Evolutionary conservation across 1,140 invertebrate species (phyloP).

Genomic region (Brachionus koreanus): DNA sequence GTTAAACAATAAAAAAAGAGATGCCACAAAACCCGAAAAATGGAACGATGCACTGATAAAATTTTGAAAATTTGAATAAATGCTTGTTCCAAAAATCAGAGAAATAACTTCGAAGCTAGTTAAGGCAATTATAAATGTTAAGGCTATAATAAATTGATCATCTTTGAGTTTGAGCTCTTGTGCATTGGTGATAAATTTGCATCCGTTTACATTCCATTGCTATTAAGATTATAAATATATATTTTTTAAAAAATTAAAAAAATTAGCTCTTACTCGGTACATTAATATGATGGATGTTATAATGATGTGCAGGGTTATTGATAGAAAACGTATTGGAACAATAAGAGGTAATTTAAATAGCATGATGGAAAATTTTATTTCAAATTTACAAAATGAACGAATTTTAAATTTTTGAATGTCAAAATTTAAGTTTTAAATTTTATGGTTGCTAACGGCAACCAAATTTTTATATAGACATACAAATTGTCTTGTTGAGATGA

Average conservation of each 20-base stretch:
- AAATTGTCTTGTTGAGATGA: background rate
- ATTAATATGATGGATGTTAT: constrained; percentile 19
- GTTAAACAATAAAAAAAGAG: constrained; percentile 4
- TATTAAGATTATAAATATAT: background rate
- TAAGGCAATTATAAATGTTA: constrained; percentile 23
- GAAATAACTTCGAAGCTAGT: constrained; percentile 17
- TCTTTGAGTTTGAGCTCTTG: constrained; percentile 1
- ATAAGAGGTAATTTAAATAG: constrained; percentile 1
- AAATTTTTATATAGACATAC: background rate
- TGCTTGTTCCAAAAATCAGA: background rate
- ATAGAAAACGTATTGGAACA: constrained; percentile 15
- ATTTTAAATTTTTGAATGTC: background rate
- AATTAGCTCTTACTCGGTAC: background rate
- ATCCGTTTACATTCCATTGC: constrained; percentile 27
- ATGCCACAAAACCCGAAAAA: background rate
- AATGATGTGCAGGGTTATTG: background rate
- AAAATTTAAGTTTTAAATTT: background rate
- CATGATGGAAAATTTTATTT: background rate
- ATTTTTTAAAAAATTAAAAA: background rate
- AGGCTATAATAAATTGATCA: constrained; percentile 14
- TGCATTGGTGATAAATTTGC: background rate
- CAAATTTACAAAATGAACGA: background rate
- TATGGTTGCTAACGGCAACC: background rate
- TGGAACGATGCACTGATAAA: constrained; percentile 21
- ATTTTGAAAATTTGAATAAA: constrained; percentile 39